Evolutionary conservation across 2,888 invertebrate genomes (phyloP), one percentile per base, ranked within the genome.

Genomic region (Luperina nickerlii): DNA sequence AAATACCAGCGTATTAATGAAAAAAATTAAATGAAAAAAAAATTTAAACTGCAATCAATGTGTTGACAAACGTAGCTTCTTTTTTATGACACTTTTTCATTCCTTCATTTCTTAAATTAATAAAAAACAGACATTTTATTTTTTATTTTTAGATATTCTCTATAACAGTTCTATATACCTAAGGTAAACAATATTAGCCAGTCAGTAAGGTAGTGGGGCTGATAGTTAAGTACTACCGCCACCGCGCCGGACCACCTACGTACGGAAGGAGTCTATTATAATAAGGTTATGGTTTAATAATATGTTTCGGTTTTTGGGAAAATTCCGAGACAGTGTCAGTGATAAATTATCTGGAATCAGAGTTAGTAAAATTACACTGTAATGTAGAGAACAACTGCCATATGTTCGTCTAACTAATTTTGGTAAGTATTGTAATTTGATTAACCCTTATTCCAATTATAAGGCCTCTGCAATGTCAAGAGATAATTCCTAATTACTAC

Each of bases 261-360:
- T 45, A 48, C n/a, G 11, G 27, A 45, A 27, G 38, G 5, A 48
- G 48, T 48, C 7, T 38, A 27, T 76, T 38, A 27, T 20, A 11
- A 62, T n/a, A 76, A n/a, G 2, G 18, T 45, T 45, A 57, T 18
- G 11, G 20, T 76, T n/a, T 24, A 13, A 8, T 11, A 48, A 51
- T 38, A 8, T 38, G 0, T 27, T 3, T 24, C 18, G 0, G 6
- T 54, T n/a, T 57, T 63, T 18, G 20, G 9, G 18, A 38, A 79
- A 27, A 27, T 48, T 27, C 54, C n/a, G n/a, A 60, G 48, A 27
- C 27, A 32, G 24, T 32, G 54, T 20, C 42, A 45, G 15, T 45
- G 32, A 32, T n/a, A 24, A 54, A 45, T 45, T 81, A 81, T 54
- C 27, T 54, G 45, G 32, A n/a, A 81, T n/a, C 15, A n/a, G 81